Evolutionary conservation across 2,797 vertebrate species (phyloP).

Genomic region (Rhabdomys pumilio): DNA sequence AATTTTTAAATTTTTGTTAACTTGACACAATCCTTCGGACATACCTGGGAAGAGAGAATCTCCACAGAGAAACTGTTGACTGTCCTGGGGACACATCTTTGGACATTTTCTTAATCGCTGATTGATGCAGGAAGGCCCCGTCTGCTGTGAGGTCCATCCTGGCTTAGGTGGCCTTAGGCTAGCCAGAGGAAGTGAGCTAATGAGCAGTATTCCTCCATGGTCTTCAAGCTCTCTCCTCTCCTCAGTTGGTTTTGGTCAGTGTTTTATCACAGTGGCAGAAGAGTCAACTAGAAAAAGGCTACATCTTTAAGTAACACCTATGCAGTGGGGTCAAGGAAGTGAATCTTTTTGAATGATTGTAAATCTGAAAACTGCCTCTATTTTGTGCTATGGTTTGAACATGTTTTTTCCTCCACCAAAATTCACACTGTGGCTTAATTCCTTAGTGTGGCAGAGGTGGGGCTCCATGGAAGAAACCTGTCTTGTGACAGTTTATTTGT

Average conservation of each 20-base stretch:
- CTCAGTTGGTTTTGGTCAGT: neutral
- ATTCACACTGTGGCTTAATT: neutral
- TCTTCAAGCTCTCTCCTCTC: neutral
- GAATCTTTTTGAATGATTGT: neutral
- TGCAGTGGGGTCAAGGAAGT: neutral
- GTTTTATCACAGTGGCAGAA: neutral
- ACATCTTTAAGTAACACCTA: neutral
- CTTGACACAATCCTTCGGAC: neutral
- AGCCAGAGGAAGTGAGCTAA: neutral
- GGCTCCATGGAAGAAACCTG: neutral
- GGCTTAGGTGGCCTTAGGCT: neutral
- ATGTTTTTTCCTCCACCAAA: neutral
- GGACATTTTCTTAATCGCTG: neutral
- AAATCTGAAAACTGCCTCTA: conserved; percentile 18
- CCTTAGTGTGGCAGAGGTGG: neutral
- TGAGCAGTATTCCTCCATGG: neutral
- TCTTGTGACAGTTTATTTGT: neutral
- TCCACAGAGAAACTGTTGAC: neutral
- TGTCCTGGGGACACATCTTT: neutral
- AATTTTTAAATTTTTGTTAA: too few species aligned
- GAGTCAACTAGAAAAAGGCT: neutral
- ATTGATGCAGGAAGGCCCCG: neutral
- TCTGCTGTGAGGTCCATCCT: neutral
- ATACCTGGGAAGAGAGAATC: neutral
- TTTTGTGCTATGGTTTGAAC: neutral